These are phyloP conservation scores for Atopsyche davidsoni DNA, from an alignment of 1,140 invertebrate species.

Conservation along the genomic window DNA sequence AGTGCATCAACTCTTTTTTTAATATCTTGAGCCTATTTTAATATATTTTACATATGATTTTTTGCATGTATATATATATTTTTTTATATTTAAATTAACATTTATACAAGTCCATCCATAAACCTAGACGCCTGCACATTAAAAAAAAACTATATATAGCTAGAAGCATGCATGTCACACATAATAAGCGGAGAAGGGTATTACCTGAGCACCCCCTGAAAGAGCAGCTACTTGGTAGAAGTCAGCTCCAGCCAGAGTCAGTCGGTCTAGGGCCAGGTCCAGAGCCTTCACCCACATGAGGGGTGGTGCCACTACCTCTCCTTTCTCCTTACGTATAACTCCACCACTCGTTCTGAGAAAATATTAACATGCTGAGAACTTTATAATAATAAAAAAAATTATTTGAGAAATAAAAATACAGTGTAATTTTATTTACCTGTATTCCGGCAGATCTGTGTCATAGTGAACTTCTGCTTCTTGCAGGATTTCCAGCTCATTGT, in stretches of 20 bases:
- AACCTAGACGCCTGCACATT: too few species aligned
- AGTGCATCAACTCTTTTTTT: too few species aligned
- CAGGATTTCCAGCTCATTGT: conserved; percentile 65
- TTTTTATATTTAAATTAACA: too few species aligned
- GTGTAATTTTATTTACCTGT: too few species aligned
- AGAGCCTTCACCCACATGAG: conserved; percentile 94
- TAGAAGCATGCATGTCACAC: too few species aligned
- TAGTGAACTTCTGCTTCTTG: conserved; percentile 80
- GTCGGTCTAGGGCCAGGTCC: conserved; percentile 81
- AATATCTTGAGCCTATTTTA: too few species aligned
- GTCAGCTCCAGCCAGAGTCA: conserved; percentile 75
- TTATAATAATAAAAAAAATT: conserved; percentile 8
- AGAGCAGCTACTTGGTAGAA: conserved; percentile 77
- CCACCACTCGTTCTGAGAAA: conserved; percentile 68
- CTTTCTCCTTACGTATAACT: conserved; percentile 59
- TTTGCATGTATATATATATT: too few species aligned
- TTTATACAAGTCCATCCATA: too few species aligned
- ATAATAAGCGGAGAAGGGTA: conserved; percentile 11
- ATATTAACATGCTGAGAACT: conserved; percentile 8
- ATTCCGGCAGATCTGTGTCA: conserved; percentile 86
- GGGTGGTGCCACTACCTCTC: conserved; percentile 70
- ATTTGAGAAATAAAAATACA: conserved; percentile 26
- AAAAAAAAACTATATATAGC: too few species aligned
- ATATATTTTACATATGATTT: too few species aligned
- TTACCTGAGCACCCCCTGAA: conserved; percentile 84